Percentiles rank a stretch among this genome's conserved stretches.
Evolutionary conservation across 2,113 vertebrate genomes (phyloP).

Genomic region (Columba livia): DNA sequence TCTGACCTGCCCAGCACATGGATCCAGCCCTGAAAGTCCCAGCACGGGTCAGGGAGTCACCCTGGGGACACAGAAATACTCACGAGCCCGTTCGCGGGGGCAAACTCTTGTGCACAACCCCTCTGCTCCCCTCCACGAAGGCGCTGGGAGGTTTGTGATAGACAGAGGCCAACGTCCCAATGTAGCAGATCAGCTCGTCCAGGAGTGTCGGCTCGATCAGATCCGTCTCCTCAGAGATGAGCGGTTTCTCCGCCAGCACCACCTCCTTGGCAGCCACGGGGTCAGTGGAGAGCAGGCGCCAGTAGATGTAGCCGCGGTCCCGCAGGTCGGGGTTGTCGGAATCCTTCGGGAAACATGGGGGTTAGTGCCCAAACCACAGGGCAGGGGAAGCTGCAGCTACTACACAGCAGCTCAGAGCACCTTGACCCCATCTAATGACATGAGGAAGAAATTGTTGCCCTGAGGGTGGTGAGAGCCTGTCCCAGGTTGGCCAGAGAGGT

Average conservation of each 20-base stretch:
- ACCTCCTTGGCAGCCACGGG: conserved; percentile 97
- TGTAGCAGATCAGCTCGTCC: conserved; percentile 98
- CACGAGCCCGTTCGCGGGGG: conserved; percentile 89
- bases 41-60: fast-evolving
- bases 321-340: conserved; percentile 97
- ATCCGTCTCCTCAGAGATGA: conserved; percentile 97
- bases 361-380: fast-evolving
- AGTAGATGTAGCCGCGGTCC: conserved; percentile 98
- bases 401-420: fast-evolving
- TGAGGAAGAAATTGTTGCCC: too few species aligned
- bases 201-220: conserved; percentile 96
- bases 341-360: conserved; percentile 73
- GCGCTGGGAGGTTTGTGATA: conserved; percentile 98
- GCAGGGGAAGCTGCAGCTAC: neutral
- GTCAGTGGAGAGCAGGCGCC: conserved; percentile 98
- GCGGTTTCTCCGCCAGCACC: conserved; percentile 95
- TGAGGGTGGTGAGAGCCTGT: too few species aligned
- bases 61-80: conserved; percentile 55
- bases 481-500: too few species aligned
- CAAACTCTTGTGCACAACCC: conserved; percentile 90
- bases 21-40: neutral
- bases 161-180: conserved; percentile 93
- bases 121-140: conserved; percentile 96
- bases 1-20: fast-evolving
- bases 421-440: neutral